Base-by-base conservation (phyloP, 2,888 invertebrate genomes). In the Teleogryllus oceanicus region DNA sequence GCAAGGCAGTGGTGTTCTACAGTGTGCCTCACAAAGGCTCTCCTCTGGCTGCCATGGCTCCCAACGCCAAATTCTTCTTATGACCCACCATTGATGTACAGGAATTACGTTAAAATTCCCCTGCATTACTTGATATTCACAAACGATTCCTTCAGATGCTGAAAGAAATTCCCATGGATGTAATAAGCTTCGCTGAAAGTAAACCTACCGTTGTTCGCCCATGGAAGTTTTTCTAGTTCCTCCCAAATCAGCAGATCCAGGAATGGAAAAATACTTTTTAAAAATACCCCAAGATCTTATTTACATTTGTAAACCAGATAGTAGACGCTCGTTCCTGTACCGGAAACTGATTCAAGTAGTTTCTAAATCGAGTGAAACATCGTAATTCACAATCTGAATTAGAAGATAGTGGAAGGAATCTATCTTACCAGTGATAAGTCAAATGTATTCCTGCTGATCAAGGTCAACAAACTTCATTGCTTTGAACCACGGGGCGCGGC, bases 1-100 rank as follows among this genome's bases (percentile, higher is more conserved):
- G 96, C 0, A 92, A 91, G 86, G 95, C 94, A 13, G 50, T 78
- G 5, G 80, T 97, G 76, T 97, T 98, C 87, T 94, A 94, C 84
- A 96, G 96, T 84, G 96, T 96, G 2, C 98, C 97, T 2, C 97
- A 98, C 87, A 90, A 89, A 82, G 98, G 98, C 2, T 95, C 96
- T 79, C 90, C 92, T 11, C 88, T 96, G 79, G 96, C 95, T 4
- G 90, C 89, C 82, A 89, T 93, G 78, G 93, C 93, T 78, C 92
- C 93, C 82, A 92, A 94, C 12, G 92, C 94, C 81, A 92, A 94
- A 83, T 90, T 94, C 84, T 88, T 97, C 10, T 88, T 96, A 5
- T 94, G 94, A 89, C 97, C 97, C 1, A 95, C 97, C 0, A 90
- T 92, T 80, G 97, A 97, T 88, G 96, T 97, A 0, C 92, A 92